Evolutionary conservation across 2,888 invertebrate species (phyloP), one percentile per base, ranked within the genome.

Genomic region (Caenorhabditis drosophilae): DNA sequence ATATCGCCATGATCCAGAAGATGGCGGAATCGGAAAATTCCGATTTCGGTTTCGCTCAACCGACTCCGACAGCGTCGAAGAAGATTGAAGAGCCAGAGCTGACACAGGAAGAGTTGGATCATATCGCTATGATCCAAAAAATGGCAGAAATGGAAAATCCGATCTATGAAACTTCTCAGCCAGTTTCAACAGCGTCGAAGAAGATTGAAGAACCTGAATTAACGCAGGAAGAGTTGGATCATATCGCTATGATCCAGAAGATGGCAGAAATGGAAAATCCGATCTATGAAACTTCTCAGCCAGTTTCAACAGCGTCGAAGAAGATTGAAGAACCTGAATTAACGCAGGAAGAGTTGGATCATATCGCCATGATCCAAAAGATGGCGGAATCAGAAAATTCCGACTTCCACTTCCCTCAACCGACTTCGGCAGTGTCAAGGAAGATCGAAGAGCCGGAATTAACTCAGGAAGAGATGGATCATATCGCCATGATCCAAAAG

Each of bases 141-240:
- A 34, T 58, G 38, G 62, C 51, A 11, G 60, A 49, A 46, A 38
- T 11, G 45, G 36, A 36, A 36, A 20, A 16, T 11, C 15, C 35
- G 34, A 18, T 16, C 4, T 15, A 36, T 18, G 36, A 41, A 36
- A 12, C n/a, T 6, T 7, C n/a, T n/a, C 15, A 2, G 16, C 16
- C 26, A 16, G 20, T 38, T 34, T 26, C 12, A 9, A 31, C 7
- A 9, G 7, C 34, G 18, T n/a, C 35, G 16, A 11, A 26, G 16
- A n/a, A 20, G 6, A 16, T 34, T 12, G 25, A n/a, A 35, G 47
- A 47, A 25, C 52, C 51, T 7, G 58, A 58, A 36, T 40, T 72
- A 6, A 56, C 74, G 15, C 50, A 67, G 41, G 75, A 72, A 57
- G 77, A 75, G 40, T 38, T 70, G 25, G 73, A 75, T 9, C 70